Conservation (phyloP, 1,140 invertebrate species). For the Condylostylus longicornis region DNA sequence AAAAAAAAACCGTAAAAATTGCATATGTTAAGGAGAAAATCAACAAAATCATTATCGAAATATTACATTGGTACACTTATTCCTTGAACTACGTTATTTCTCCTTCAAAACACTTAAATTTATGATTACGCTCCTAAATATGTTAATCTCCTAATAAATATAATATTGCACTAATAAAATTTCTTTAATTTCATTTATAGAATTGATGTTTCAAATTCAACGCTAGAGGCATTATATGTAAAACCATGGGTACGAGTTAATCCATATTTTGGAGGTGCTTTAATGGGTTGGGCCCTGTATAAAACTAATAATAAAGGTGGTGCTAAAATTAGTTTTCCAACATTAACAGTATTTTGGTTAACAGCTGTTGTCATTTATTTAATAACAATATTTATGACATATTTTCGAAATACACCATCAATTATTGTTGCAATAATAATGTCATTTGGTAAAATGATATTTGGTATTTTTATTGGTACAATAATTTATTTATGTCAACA, state of each 20-base stretch:
- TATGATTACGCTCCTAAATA: too few species aligned
- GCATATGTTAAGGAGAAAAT: too few species aligned
- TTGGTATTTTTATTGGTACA: slow-evolving; percentile 20
- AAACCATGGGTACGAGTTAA: slow-evolving; percentile 12
- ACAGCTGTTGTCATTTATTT: slow-evolving; percentile 10
- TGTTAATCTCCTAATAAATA: too few species aligned
- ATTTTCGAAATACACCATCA: slow-evolving; percentile 10
- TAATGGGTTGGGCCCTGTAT: slow-evolving; percentile 7
- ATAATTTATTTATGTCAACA: slow-evolving; percentile 11
- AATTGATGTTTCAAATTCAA: slow-evolving; percentile 9
- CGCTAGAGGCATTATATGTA: slow-evolving; percentile 11
- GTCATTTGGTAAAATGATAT: slow-evolving; percentile 18
- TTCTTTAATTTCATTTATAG: too few species aligned
- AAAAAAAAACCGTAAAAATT: too few species aligned
- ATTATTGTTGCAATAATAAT: slow-evolving; percentile 12
- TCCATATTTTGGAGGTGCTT: slow-evolving; percentile 10
- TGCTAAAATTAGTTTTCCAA: background rate
- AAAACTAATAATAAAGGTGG: background rate
- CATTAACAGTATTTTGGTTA: slow-evolving; percentile 17
- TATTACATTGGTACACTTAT: too few species aligned
- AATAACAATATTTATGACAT: slow-evolving; percentile 13
- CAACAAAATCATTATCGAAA: too few species aligned
- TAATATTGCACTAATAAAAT: too few species aligned
- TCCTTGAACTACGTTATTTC: too few species aligned
- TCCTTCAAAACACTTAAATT: too few species aligned